Evolutionary conservation across 2,888 invertebrate genomes (phyloP), one percentile per base, ranked within the genome.

Genomic region (Eilema sororculum): DNA sequence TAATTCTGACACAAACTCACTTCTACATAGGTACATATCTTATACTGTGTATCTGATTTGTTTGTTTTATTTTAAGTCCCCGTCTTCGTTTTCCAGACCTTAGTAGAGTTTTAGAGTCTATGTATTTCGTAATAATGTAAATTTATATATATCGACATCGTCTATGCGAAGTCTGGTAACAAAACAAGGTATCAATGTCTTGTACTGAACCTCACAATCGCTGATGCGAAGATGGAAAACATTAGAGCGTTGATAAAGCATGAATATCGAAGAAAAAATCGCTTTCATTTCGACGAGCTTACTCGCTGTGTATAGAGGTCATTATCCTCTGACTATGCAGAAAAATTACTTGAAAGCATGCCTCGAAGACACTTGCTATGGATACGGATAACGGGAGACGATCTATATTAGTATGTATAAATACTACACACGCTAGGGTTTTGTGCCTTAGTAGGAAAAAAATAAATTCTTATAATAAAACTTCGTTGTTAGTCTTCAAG

Each of bases 281-380:
- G 46, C 52, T 52, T n/a, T 9, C 52, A 52, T 20, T n/a, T 52
- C n/a, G 8, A 52, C n/a, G 52, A 52, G 52, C 52, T n/a, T 52
- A n/a, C 52, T 52, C n/a, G n/a, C 52, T 52, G 8, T n/a, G n/a
- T n/a, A 52, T 52, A 52, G 8, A 9, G 9, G n/a, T n/a, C 52
- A n/a, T 52, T 52, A 52, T 52, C n/a, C n/a, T n/a, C n/a, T 52
- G 52, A 52, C n/a, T 52, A 52, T 52, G 52, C 52, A 52, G 52
- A n/a, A 52, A 52, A n/a, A 52, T 9, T 46, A n/a, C n/a, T 52
- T n/a, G 52, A 52, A 46, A 20, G 46, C 52, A 52, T 8, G 52
- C 52, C 52, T 52, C 52, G 52, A n/a, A 52, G 52, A 52, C 52
- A n/a, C 2, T 52, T 20, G 6, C 52, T 52, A 52, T 52, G n/a